These are phyloP conservation scores for Danio tinwini DNA, from an alignment of 2,797 vertebrate species.

Conservation along the genomic window DNA sequence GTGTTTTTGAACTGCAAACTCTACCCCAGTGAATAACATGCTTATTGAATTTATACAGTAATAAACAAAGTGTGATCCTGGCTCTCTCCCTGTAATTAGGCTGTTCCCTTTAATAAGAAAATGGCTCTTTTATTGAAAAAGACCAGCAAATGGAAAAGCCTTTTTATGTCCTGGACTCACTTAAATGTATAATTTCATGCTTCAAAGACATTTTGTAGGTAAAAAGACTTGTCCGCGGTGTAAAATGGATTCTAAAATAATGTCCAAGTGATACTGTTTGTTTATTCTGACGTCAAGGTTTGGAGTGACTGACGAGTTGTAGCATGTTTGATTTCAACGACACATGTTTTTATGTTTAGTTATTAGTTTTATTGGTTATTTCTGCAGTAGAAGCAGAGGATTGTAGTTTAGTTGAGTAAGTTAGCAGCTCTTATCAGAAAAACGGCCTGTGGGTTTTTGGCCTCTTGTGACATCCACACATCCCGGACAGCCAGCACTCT, in stretches of 20 bases:
- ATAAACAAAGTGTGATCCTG: constrained; percentile 21
- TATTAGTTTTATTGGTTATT: not conserved
- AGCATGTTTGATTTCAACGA: not conserved
- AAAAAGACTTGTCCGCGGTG: constrained; percentile 7
- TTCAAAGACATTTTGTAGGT: constrained; percentile 28
- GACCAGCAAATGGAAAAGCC: constrained; percentile 15
- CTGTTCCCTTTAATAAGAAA: constrained; percentile 24
- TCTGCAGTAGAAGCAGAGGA: not conserved
- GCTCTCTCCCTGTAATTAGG: constrained; percentile 26
- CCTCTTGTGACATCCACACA: constrained; percentile 3
- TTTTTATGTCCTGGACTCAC: constrained; percentile 4
- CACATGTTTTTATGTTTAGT: not conserved
- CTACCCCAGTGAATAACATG: constrained; percentile 14
- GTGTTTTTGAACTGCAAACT: constrained; percentile 22
- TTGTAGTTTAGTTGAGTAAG: not conserved
- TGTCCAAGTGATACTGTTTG: constrained; percentile 11
- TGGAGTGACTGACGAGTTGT: not conserved
- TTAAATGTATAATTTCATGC: constrained; percentile 52
- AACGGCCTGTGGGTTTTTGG: constrained; percentile 8
- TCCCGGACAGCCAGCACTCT: not conserved
- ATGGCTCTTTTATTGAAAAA: constrained; percentile 24
- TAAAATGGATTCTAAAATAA: constrained; percentile 20
- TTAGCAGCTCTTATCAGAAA: not conserved
- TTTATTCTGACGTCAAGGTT: not conserved
- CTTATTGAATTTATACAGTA: constrained; percentile 33